A percentile compares a stretch with the other conserved stretches of the same genome.
Evolutionary conservation across 2,797 vertebrate species (phyloP).

Genomic region (Leucoraja ocellata): DNA sequence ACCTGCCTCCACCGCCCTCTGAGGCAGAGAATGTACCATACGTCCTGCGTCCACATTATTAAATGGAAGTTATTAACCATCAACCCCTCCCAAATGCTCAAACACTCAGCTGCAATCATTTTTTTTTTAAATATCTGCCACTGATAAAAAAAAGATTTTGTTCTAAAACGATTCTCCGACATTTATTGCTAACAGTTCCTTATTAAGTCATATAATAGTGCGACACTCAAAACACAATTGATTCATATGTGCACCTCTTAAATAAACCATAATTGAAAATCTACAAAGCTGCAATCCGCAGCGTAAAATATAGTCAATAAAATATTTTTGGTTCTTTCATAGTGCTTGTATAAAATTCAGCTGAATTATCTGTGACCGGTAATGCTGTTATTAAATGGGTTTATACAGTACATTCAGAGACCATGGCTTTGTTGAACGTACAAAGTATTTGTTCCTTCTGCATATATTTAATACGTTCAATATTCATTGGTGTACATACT

Average conservation of each 20-base stretch:
- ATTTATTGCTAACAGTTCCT: neutral
- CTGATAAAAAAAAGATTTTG: neutral
- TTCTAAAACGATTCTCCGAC: neutral
- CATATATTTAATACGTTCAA: neutral
- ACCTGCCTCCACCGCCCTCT: too few species aligned
- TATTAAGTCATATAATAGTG: neutral
- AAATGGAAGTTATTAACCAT: neutral
- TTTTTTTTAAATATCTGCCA: neutral
- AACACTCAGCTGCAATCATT: too few species aligned
- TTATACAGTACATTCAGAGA: neutral
- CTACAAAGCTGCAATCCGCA: neutral
- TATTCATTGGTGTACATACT: neutral
- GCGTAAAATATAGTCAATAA: neutral
- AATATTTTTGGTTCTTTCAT: slow-evolving; percentile 14
- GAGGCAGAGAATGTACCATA: too few species aligned
- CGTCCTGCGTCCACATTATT: neutral
- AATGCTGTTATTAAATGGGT: neutral
- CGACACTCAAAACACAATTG: neutral
- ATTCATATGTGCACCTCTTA: neutral
- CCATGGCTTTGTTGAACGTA: neutral
- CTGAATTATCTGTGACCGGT: neutral
- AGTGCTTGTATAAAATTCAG: neutral
- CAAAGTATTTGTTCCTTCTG: neutral
- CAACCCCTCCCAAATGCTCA: neutral
- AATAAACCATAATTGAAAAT: neutral